Evolutionary conservation across 2,797 vertebrate genomes (phyloP), one percentile per base, ranked within the genome.

Genomic region (Argentina silus): DNA sequence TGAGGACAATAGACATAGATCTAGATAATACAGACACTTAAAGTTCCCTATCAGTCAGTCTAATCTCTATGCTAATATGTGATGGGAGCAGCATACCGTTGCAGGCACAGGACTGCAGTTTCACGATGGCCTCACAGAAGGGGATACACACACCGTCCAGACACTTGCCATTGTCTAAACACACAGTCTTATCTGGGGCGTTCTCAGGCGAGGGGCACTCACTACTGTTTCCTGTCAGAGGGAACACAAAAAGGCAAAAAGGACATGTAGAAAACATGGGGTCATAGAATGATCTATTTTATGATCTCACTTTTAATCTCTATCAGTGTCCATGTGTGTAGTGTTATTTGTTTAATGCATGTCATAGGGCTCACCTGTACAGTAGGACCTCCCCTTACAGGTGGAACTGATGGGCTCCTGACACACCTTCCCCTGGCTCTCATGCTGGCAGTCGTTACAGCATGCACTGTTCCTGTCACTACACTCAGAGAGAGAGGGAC

Each of bases 381-480:
- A 99, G 69, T 94, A 93, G 42, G 98, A 97, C 70, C 91, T 95
- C 72, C 96, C 97, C 90, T 97, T 97, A 82, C 98, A 99, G 70
- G 96, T 98, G 67, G 98, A 96, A 21, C 96, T 90, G 72, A 99
- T 98, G 56, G 96, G 94, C 89, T 98, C 97, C 81, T 99, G 98
- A 82, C 98, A 99, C 77, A 95, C 93, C 82, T 95, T 95, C 2
- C 95, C 94, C n/a, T 87, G 85, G 0, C 86, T 91, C 91, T 98
- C 96, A 55, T 96, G 98, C 75, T 78, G 89, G 88, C 98, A 99
- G 71, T 90, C 83, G 75, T 93, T 96, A 76, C 98, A 99, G 90
- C 98, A 99, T 0, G 96, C 96, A 19, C 96, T 98, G 92, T 99
- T 99, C 80, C 96, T 94, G 83, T 99, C 98, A 70, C 98, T 99